Base-by-base conservation (phyloP, 1,140 invertebrate species). In the Chironomus striatipennis region DNA sequence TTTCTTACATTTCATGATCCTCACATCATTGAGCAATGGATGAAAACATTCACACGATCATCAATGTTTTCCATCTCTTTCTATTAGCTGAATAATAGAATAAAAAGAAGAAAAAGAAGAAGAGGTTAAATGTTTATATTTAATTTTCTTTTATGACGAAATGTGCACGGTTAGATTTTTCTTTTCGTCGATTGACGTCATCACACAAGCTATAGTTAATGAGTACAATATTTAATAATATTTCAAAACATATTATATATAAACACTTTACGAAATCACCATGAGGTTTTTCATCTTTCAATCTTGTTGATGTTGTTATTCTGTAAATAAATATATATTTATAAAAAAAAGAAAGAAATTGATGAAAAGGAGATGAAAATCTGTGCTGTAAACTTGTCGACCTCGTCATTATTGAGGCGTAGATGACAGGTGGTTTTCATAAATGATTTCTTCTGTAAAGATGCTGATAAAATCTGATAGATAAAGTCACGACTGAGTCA, bases 391-490 rank as follows among this genome's bases (percentile, higher is more conserved):
- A 34, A 34, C 24, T 34, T 34, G 2, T 34, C 24, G 24, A 34
- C 24, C 24, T 34, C 24, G 24, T 34, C 24, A 34, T 34, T 34
- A 34, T 34, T 34, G 24, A 34, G 24, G 24, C 24, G 15, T 15
- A 57, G n/a, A 57, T 57, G 47, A 57, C 47, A 57, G 47, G 47
- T 57, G 47, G 47, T 57, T 57, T 57, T 57, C n/a, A 57, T 57
- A n/a, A 57, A 57, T 57, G 47, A n/a, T 57, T 10, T 57, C n/a
- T 12, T 34, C 24, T 34, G 24, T 34, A 34, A 34, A 34, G 24
- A 34, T 34, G 1, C 5, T 34, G 24, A 34, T 34, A 34, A 34
- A 34, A 34, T 34, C 24, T 34, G 24, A 34, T 2, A 34, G 24
- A 34, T 34, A 34, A 34, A 34, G 24, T 34, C 24, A 34, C 24